These are phyloP conservation scores for Brachyalestes nurse DNA, from an alignment of 2,797 vertebrate genomes.

Conservation along the genomic window DNA sequence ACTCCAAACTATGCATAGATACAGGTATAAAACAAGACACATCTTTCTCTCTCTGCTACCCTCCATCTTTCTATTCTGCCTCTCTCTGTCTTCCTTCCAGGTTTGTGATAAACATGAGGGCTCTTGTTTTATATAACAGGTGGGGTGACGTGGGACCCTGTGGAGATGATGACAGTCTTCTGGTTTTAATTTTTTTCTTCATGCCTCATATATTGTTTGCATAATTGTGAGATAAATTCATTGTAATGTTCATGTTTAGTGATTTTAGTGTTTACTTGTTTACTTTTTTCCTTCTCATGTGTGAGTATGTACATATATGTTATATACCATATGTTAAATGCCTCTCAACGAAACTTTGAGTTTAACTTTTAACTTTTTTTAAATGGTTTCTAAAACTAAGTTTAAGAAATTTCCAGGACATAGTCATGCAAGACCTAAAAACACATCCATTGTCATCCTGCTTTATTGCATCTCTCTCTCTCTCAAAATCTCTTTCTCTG, in stretches of 20 bases:
- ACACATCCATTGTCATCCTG: too few relatives aligned
- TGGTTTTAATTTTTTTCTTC: neutral
- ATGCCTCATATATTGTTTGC: neutral
- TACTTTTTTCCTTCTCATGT: neutral
- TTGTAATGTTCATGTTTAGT: neutral
- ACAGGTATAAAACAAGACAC: conserved; percentile 38
- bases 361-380: too few relatives aligned
- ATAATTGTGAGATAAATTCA: neutral
- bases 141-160: conserved; percentile 18
- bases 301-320: too few relatives aligned
- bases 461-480: too few relatives aligned
- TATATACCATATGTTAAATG: too few relatives aligned
- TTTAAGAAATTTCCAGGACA: too few relatives aligned
- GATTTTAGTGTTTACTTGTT: neutral
- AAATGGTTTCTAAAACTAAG: too few relatives aligned
- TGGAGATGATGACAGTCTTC: conserved; percentile 8
- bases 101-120: conserved; percentile 1
- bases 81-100: neutral
- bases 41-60: conserved; percentile 50
- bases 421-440: too few relatives aligned
- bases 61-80: conserved; percentile 3
- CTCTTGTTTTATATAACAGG: conserved; percentile 39
- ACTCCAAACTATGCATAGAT: conserved; percentile 43
- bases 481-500: too few relatives aligned
- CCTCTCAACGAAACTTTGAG: too few relatives aligned